Conservation (phyloP, 2,113 vertebrate genomes). For the Oncorhynchus tshawytscha region DNA sequence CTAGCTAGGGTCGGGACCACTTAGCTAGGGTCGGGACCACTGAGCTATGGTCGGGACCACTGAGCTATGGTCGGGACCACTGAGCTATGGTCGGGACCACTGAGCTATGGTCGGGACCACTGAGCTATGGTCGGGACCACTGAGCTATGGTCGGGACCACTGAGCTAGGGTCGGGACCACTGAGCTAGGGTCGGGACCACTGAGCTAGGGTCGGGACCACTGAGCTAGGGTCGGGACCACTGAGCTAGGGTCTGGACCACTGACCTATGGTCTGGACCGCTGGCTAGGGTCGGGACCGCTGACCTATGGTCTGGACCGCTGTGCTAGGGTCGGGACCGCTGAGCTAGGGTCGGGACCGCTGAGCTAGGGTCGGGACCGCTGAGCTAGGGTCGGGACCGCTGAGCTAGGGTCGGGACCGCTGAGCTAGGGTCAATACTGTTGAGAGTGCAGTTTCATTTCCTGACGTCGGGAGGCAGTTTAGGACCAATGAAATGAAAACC, state of each 20-base stretch:
- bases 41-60: too few species aligned
- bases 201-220: not conserved
- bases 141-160: too few species aligned
- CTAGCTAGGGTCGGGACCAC: too few species aligned
- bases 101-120: too few species aligned
- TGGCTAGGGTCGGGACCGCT: not conserved
- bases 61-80: too few species aligned
- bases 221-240: not conserved
- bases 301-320: not conserved
- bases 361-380: not conserved
- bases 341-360: not conserved
- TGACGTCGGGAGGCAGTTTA: constrained; percentile 50
- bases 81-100: too few species aligned
- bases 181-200: not conserved
- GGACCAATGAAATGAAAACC: constrained; percentile 23
- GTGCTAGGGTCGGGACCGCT: not conserved
- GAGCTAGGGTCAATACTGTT: not conserved
- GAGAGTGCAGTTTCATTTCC: constrained; percentile 39
- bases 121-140: too few species aligned
- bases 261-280: not conserved
- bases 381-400: not conserved
- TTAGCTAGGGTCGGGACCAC: too few species aligned
- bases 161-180: not conserved
- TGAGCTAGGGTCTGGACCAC: not conserved
- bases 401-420: not conserved